Conservation (phyloP, 2,888 invertebrate genomes). For the Drosophila kanekoi region DNA sequence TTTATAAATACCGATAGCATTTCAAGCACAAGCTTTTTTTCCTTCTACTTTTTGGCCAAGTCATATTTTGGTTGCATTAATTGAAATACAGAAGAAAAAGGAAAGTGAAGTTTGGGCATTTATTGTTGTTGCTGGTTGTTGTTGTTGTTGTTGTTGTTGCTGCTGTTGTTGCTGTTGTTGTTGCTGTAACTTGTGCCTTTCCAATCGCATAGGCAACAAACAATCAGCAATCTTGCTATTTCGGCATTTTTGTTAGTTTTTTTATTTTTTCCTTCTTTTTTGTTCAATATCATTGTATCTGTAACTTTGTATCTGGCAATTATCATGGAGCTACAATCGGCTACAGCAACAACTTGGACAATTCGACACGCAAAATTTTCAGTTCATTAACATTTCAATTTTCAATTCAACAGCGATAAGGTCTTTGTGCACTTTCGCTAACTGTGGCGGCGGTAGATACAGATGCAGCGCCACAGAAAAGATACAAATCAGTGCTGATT, state of each 20-base stretch:
- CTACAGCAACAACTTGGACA: constrained; percentile 26
- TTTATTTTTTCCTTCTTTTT: constrained; percentile 1
- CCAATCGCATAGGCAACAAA: constrained; percentile 51
- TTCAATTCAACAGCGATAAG: constrained; percentile 55
- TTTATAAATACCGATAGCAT: constrained; percentile 34
- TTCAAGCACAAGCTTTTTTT: constrained; percentile 26
- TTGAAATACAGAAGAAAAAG: constrained; percentile 52
- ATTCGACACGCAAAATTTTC: constrained; percentile 77
- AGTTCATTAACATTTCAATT: constrained; percentile 82
- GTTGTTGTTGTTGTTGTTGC: constrained; percentile 24
- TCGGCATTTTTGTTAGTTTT: constrained; percentile 43
- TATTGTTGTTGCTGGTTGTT: constrained; percentile 20
- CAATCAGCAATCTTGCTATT: constrained; percentile 44
- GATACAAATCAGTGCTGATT: constrained; percentile 59
- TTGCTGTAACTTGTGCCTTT: constrained; percentile 52
- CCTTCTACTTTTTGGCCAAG: constrained; percentile 18
- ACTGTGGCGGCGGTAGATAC: constrained; percentile 18
- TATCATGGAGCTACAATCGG: constrained; percentile 50
- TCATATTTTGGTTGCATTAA: constrained; percentile 43
- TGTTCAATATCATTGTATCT: constrained; percentile 53
- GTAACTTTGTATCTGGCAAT: constrained; percentile 46
- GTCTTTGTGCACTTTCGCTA: constrained; percentile 51
- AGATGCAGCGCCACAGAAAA: constrained; percentile 18
- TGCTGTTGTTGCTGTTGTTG: constrained; percentile 14
- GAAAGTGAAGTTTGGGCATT: constrained; percentile 62